phyloP scores from a whole-genome alignment of 2,113 vertebrate species.

The Synchiropus splendidus region DNA sequence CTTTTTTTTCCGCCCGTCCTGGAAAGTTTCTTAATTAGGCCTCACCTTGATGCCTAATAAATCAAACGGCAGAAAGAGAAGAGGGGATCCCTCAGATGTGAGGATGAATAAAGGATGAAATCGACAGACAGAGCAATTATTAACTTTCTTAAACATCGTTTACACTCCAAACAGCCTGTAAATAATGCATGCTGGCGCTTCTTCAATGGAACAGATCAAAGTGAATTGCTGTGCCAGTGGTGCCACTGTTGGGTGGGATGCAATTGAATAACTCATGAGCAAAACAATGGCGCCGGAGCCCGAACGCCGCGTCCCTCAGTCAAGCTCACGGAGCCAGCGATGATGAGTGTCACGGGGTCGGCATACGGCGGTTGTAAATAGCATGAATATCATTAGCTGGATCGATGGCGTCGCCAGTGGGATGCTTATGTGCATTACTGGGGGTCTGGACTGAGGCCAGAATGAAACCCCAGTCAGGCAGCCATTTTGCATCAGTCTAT shows the following conservation, averaged over 20 bases:
- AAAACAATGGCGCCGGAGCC: conserved; percentile 18
- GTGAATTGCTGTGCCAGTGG: conserved; percentile 26
- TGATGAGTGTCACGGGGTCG: conserved; percentile 21
- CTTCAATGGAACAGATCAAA: conserved; percentile 52
- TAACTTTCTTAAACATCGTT: conserved; percentile 57
- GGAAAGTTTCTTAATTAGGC: conserved; percentile 51
- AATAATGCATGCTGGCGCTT: conserved; percentile 48
- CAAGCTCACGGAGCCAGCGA: conserved; percentile 3
- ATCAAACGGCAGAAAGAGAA: conserved; percentile 31
- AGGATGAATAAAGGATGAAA: conserved; percentile 53
- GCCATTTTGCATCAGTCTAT: conserved; percentile 35
- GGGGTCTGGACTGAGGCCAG: conserved; percentile 6
- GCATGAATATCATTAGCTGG: conserved; percentile 23
- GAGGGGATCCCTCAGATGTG: conserved; percentile 9
- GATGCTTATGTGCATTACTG: conserved; percentile 15
- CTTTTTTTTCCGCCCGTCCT: conserved; percentile 11
- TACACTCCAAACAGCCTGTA: conserved; percentile 45
- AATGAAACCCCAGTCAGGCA: conserved; percentile 22
- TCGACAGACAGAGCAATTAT: conserved; percentile 55
- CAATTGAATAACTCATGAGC: conserved; percentile 48
- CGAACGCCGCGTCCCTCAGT: conserved; percentile 9
- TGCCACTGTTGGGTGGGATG: conserved; percentile 35
- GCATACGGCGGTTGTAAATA: conserved; percentile 19
- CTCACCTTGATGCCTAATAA: conserved; percentile 43
- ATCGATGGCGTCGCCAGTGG: conserved; percentile 18